Evolutionary conservation across 2,888 invertebrate genomes (phyloP).

Genomic region (Brassicogethes aeneus): DNA sequence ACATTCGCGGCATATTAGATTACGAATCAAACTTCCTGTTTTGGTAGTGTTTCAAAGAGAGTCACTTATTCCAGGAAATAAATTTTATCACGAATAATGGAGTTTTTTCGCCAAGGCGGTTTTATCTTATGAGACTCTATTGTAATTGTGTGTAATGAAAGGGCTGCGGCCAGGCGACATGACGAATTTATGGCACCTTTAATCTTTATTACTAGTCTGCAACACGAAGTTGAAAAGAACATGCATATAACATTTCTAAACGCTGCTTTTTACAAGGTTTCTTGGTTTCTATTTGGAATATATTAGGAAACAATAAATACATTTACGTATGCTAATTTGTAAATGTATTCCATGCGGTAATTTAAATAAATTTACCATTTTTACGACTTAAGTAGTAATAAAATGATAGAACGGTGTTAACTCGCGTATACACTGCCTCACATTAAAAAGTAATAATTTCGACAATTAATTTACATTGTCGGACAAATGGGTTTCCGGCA

Average conservation of each 20-base stretch:
- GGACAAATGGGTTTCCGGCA: background rate
- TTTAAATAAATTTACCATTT: conserved; percentile 1
- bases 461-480: background rate
- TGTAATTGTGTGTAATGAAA: conserved; percentile 16
- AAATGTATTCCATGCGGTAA: conserved; percentile 1
- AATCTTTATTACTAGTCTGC: conserved; percentile 23
- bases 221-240: conserved; percentile 17
- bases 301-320: conserved; percentile 4
- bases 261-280: conserved; percentile 10
- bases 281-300: conserved; percentile 11
- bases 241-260: conserved; percentile 14
- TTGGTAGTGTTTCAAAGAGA: conserved; percentile 1
- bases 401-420: conserved; percentile 2
- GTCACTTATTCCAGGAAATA: conserved; percentile 7
- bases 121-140: background rate
- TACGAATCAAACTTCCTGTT: conserved; percentile 5
- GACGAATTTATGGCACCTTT: conserved; percentile 25
- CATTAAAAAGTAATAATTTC: background rate
- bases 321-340: conserved; percentile 1
- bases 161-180: conserved; percentile 22
- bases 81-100: conserved; percentile 10
- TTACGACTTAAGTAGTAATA: conserved; percentile 3
- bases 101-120: conserved; percentile 10
- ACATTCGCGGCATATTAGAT: conserved; percentile 7
- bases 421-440: conserved; percentile 1